These are phyloP conservation scores for Drosophila percnosoma DNA, from an alignment of 2,888 invertebrate genomes.

Conservation along the genomic window DNA sequence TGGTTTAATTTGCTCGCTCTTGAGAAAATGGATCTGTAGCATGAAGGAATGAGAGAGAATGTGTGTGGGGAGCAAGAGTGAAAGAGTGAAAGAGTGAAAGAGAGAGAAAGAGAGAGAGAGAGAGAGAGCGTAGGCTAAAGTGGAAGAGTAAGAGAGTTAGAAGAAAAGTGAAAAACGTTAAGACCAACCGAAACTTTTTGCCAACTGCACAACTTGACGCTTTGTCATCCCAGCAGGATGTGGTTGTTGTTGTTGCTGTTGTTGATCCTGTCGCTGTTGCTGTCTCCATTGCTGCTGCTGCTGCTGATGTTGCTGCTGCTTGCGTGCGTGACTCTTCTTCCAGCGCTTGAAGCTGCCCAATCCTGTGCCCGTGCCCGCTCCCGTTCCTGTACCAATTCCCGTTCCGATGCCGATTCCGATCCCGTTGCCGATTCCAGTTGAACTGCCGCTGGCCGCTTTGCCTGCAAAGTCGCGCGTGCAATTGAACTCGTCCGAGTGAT, in stretches of 20 bases:
- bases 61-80: not conserved
- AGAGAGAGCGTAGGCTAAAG: constrained; percentile 6
- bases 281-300: constrained; percentile 13
- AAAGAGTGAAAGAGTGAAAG: not conserved
- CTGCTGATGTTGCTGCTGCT: constrained; percentile 13
- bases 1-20: not conserved
- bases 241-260: constrained; percentile 5
- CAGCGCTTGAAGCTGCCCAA: constrained; percentile 75
- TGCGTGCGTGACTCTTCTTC: constrained; percentile 75
- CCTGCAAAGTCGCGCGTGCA: constrained; percentile 83
- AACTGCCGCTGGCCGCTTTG: constrained; percentile 21
- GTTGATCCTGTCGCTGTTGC: constrained; percentile 5
- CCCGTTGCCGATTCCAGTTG: not conserved
- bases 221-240: constrained; percentile 13
- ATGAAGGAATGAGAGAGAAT: not conserved
- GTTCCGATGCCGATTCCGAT: not conserved
- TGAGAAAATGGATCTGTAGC: not conserved
- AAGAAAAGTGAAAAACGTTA: constrained; percentile 31
- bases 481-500: constrained; percentile 88
- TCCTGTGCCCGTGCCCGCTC: not conserved
- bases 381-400: not conserved
- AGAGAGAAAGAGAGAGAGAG: not conserved
- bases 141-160: constrained; percentile 13
- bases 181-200: constrained; percentile 83
- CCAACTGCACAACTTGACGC: constrained; percentile 42